phyloP scores from a whole-genome alignment of 92 coral and sea anemone species.

The Micromussa lordhowensis region DNA sequence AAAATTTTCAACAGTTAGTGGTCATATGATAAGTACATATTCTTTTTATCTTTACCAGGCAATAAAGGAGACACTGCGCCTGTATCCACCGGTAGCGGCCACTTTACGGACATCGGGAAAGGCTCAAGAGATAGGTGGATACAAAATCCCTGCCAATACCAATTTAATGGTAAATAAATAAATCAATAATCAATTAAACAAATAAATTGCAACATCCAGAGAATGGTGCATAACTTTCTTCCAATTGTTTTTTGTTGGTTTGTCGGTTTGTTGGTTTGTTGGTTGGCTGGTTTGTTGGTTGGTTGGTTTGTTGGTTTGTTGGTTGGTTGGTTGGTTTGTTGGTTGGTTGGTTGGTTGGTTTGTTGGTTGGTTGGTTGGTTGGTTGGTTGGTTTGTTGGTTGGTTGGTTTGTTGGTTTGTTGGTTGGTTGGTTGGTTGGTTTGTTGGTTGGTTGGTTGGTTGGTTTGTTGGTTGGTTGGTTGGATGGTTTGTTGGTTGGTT shows the following conservation, averaged over 20 bases:
- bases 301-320: background rate
- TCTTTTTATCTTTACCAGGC: slow-evolving; percentile 32
- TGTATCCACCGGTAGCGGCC: slow-evolving; percentile 64
- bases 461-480: background rate
- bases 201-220: too few relatives aligned
- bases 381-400: background rate
- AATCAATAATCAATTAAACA: too few relatives aligned
- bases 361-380: background rate
- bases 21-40: too few relatives aligned
- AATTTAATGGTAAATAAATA: slow-evolving; percentile 42
- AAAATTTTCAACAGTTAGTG: too few relatives aligned
- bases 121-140: slow-evolving; percentile 57
- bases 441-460: background rate
- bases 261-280: background rate
- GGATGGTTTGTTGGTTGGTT: background rate
- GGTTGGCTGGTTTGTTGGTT: background rate
- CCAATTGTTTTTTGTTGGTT: background rate
- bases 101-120: slow-evolving; percentile 36
- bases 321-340: background rate
- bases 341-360: background rate
- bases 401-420: background rate
- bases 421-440: background rate
- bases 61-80: slow-evolving; percentile 74
- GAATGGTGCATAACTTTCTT: background rate
- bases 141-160: slow-evolving; percentile 49